These are phyloP conservation scores for Grammomys surdaster DNA, from an alignment of 2,113 vertebrate genomes.

Conservation along the genomic window DNA sequence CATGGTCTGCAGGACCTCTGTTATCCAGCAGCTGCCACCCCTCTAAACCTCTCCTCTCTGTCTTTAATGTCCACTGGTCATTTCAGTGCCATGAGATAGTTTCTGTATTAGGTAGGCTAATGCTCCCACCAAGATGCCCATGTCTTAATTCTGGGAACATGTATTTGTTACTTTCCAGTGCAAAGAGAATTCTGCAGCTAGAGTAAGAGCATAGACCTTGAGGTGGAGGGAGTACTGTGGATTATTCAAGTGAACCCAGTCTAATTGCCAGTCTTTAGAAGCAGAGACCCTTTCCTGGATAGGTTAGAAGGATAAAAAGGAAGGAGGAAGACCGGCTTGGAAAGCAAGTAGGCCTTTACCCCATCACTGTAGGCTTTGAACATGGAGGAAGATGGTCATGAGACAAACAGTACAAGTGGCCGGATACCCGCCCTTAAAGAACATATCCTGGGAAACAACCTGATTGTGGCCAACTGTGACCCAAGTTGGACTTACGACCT, in stretches of 20 bases:
- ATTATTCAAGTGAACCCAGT: not conserved
- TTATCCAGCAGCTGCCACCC: not conserved
- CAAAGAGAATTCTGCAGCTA: not conserved
- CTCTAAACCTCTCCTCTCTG: not conserved
- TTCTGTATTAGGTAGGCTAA: not conserved
- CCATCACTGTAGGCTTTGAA: not conserved
- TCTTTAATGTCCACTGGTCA: not conserved
- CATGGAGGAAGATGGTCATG: not conserved
- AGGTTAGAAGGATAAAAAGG: not conserved
- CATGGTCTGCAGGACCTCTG: not conserved
- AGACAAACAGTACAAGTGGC: not conserved
- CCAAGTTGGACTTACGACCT: not conserved
- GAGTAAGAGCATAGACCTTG: not conserved
- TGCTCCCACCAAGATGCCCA: not conserved
- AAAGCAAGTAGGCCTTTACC: not conserved
- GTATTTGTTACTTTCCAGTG: not conserved
- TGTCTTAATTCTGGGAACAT: not conserved
- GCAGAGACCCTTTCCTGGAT: not conserved
- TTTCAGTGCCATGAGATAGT: not conserved
- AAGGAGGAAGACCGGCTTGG: not conserved
- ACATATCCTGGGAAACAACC: not conserved
- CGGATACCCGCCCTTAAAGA: not conserved
- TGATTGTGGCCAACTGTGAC: not conserved
- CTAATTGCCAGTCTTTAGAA: not conserved
- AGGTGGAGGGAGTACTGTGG: not conserved